phyloP scores from a whole-genome alignment of 2,888 invertebrate genomes.

The Tanytarsus gracilentus region DNA sequence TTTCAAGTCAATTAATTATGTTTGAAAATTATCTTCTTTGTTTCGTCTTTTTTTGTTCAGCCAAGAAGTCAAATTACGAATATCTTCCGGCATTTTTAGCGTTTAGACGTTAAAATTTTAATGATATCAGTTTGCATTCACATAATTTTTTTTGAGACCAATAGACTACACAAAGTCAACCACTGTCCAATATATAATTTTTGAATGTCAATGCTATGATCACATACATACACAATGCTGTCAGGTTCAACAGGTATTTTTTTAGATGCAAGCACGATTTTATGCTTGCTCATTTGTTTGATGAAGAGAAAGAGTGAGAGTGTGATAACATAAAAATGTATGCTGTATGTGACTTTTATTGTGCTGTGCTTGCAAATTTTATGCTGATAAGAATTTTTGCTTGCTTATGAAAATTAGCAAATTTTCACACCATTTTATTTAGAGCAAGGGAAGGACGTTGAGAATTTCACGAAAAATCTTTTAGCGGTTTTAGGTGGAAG shows the following conservation, averaged over 20 bases:
- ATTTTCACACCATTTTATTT: not conserved
- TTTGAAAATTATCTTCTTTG: no score
- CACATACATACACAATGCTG: not conserved
- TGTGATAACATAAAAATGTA: no score
- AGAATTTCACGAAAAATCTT: not conserved
- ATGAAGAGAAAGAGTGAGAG: not conserved
- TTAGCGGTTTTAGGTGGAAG: no score
- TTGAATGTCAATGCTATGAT: conserved; percentile 26
- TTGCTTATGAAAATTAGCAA: not conserved
- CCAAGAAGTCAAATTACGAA: no score
- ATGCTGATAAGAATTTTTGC: not conserved
- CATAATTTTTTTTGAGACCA: not conserved
- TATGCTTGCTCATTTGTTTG: not conserved
- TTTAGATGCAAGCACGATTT: conserved; percentile 11
- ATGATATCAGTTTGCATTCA: no score
- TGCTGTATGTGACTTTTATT: no score
- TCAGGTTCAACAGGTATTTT: conserved; percentile 25
- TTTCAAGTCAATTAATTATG: no score
- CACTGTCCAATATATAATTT: conserved; percentile 1
- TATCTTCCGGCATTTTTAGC: no score
- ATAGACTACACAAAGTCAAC: no score
- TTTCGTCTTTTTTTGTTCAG: no score
- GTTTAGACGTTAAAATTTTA: no score
- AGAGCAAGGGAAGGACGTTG: not conserved
- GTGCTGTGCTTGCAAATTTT: no score